Conservation (phyloP, 2,797 vertebrate genomes). For the Valencia hispanica region DNA sequence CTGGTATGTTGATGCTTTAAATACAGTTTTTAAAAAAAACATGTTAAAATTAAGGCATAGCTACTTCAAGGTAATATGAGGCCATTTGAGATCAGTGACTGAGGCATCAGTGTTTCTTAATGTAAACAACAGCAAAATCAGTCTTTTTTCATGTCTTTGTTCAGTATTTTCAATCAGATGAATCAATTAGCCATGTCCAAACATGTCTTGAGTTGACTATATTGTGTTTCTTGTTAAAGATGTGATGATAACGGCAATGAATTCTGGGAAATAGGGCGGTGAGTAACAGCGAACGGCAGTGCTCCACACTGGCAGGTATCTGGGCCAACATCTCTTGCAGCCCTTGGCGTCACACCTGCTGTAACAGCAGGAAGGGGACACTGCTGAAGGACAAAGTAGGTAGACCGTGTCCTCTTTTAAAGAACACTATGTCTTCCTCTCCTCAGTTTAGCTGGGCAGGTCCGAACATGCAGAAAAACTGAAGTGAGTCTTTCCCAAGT, state of each 20-base stretch:
- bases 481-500: slow-evolving; percentile 7
- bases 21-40: slow-evolving; percentile 29
- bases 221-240: slow-evolving; percentile 12
- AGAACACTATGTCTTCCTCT: slow-evolving; percentile 56
- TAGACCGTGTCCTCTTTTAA: slow-evolving; percentile 57
- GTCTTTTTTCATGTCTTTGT: neutral
- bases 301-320: slow-evolving; percentile 60
- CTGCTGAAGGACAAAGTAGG: slow-evolving; percentile 64
- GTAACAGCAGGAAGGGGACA: slow-evolving; percentile 52
- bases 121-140: slow-evolving; percentile 7
- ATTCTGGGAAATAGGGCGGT: slow-evolving; percentile 11
- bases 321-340: slow-evolving; percentile 59
- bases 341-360: slow-evolving; percentile 67
- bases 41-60: slow-evolving; percentile 35
- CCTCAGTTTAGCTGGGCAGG: slow-evolving; percentile 25
- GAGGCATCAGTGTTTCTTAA: neutral
- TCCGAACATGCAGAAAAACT: slow-evolving; percentile 41
- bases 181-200: slow-evolving; percentile 5
- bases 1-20: slow-evolving; percentile 23
- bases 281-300: slow-evolving; percentile 47
- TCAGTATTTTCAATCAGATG: neutral
- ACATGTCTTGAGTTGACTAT: slow-evolving; percentile 4
- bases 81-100: slow-evolving; percentile 10
- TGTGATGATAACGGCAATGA: slow-evolving; percentile 8
- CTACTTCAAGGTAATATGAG: slow-evolving; percentile 14